phyloP scores from a whole-genome alignment of 1,140 invertebrate species.

The Heliconius melpomene region DNA sequence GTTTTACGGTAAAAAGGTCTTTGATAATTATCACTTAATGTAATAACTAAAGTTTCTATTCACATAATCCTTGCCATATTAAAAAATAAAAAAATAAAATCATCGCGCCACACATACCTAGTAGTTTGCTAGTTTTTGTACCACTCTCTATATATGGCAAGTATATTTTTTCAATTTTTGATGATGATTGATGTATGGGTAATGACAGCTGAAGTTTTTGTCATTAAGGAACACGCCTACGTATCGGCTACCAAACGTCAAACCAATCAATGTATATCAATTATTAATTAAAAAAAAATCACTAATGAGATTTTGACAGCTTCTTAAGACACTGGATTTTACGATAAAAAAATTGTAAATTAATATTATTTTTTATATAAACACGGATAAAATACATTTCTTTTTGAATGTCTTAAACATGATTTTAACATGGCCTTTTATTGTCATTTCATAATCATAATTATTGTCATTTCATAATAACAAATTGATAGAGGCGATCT shows the following conservation, averaged over 20 bases:
- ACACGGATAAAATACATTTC: no score
- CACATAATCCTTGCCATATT: not conserved
- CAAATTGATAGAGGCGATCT: no score
- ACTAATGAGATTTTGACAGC: not conserved
- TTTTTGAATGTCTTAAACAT: no score
- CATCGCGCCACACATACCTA: not conserved
- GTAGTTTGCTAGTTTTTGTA: not conserved
- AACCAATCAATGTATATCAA: slow-evolving; percentile 21
- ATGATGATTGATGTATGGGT: slow-evolving; percentile 30
- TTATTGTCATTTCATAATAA: no score
- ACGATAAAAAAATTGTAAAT: no score
- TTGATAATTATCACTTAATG: no score
- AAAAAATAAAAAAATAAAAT: not conserved
- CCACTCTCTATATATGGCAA: not conserved
- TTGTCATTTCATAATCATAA: no score
- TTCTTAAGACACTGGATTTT: not conserved
- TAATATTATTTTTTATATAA: no score
- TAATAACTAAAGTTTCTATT: no score
- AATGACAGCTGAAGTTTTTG: slow-evolving; percentile 32
- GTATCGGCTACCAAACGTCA: slow-evolving; percentile 10
- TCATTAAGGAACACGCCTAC: slow-evolving; percentile 23
- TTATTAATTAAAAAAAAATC: slow-evolving; percentile 16
- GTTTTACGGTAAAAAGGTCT: no score
- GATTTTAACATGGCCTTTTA: no score
- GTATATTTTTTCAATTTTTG: slow-evolving; percentile 4